Base-by-base conservation (phyloP, 2,888 invertebrate species). In the Cetonia aurata region DNA sequence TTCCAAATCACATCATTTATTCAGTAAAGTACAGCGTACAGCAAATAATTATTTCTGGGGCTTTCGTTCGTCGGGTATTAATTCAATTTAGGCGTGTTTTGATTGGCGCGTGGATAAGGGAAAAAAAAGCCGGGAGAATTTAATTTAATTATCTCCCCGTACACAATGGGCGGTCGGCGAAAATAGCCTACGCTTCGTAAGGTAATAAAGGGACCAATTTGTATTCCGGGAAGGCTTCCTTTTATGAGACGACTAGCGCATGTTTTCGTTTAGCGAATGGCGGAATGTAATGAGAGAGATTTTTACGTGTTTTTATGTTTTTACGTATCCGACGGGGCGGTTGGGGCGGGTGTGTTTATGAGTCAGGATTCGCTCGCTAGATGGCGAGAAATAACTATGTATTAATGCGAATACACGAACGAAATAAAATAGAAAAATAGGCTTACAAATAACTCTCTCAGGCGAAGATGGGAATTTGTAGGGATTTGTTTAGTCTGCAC, bases 121-220 rank as follows among this genome's bases (percentile, higher is more conserved):
- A 31, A 33, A 55, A 55, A 55, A 31, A 33, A 13, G n/a, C 33
- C 1, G 33, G 33, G 13, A 12, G 10, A 33, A 55, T 55, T 55
- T 31, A 37, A 55, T 55, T 55, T 55, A 37, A 55, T 55, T 55
- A 55, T 55, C 31, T 33, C 8, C 13, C 52, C 52, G 6, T 37
- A 9, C 37, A 10, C 37, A 10, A 10, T 8, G 10, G 37, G 37
- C 8, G 37, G 37, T 19, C 12, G 52, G 52, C 10, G 48, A 52
- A 52, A 55, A 33, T 55, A 55, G 13, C 13, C 31, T 12, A 37
- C 10, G 37, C 37, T 37, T 1, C 10, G 10, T 6, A 9, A 8
- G 37, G 55, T 55, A 55, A 33, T 55, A 55, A 55, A 33, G 55
- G 33, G 37, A 31, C 33, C 55, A 55, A 55, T 55, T 55, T 37